These are phyloP conservation scores for Nipponacmea schrenckii DNA, from an alignment of 2,888 invertebrate genomes.

Conservation along the genomic window DNA sequence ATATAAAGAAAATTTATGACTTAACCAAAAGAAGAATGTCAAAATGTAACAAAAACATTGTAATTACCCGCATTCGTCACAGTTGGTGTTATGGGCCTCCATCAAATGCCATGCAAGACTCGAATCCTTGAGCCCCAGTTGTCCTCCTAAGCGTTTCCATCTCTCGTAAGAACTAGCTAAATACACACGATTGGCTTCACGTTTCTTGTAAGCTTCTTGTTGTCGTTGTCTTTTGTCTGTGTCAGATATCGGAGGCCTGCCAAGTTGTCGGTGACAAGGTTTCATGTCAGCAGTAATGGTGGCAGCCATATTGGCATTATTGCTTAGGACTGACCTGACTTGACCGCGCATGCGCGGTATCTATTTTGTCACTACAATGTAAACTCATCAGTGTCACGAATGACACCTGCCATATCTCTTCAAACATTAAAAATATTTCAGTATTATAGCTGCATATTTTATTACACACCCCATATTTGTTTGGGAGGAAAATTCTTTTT, in stretches of 20 bases:
- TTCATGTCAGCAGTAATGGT: conserved; percentile 7
- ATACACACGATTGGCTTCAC: conserved; percentile 35
- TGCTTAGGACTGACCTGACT: conserved; percentile 9
- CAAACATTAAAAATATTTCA: neutral
- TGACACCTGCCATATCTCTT: conserved; percentile 8
- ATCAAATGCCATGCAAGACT: conserved; percentile 43
- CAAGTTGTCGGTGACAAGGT: conserved; percentile 15
- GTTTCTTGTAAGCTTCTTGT: conserved; percentile 34
- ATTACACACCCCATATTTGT: too few species aligned
- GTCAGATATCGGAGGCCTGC: conserved; percentile 31
- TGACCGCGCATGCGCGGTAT: conserved; percentile 4
- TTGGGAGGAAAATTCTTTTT: too few species aligned
- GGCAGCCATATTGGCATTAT: conserved; percentile 8
- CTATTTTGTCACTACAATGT: neutral
- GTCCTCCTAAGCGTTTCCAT: conserved; percentile 35
- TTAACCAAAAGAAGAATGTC: too few species aligned
- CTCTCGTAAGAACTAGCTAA: conserved; percentile 37
- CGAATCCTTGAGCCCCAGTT: conserved; percentile 37
- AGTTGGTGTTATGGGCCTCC: conserved; percentile 40
- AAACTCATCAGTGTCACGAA: conserved; percentile 9
- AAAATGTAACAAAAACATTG: neutral
- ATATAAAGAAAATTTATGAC: too few species aligned
- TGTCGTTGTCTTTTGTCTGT: conserved; percentile 33
- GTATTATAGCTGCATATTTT: too few species aligned
- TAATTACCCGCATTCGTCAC: conserved; percentile 35